Percentiles rank a stretch among this genome's conserved stretches.
Conservation (phyloP, 2,113 vertebrate species). For the Nestor notabilis region DNA sequence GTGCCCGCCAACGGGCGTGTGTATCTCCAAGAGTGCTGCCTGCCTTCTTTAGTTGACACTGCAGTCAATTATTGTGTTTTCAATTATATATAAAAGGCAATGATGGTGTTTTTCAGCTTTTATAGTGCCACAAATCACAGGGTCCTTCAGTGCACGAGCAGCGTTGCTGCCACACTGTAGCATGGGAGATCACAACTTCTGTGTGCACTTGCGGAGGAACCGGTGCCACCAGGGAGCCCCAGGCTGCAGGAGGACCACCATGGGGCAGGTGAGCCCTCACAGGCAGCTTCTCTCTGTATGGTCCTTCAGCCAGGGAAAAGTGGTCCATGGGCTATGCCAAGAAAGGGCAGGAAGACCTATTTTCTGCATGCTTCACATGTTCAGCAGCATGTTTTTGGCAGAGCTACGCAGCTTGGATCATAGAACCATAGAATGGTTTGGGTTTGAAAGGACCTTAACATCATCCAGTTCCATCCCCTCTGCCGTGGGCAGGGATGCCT, state of each 20-base stretch:
- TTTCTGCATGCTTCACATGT: accelerated
- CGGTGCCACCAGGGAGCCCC: not conserved
- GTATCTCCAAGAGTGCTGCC: slow-evolving; percentile 19
- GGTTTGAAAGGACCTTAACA: not conserved
- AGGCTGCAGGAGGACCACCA: not conserved
- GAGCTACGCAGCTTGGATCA: not conserved
- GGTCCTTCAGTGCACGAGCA: not conserved
- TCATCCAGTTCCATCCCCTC: not conserved
- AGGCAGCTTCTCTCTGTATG: accelerated
- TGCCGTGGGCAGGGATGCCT: not conserved
- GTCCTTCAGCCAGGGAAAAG: not conserved
- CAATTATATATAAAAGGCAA: slow-evolving; percentile 52
- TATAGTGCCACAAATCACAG: slow-evolving; percentile 23
- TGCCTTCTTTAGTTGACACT: not conserved
- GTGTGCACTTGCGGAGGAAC: not conserved
- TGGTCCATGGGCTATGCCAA: not conserved
- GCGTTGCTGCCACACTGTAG: not conserved
- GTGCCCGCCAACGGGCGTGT: accelerated
- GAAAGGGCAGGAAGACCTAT: not conserved
- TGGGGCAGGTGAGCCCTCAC: not conserved
- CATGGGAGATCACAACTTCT: not conserved
- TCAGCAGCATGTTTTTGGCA: accelerated
- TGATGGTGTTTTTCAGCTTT: slow-evolving; percentile 47
- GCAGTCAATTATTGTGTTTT: slow-evolving; percentile 49
- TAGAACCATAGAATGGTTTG: not conserved